Percentiles rank a stretch among this genome's conserved stretches.
These are phyloP conservation scores for Forbesichthys agassizii DNA, from an alignment of 2,113 vertebrate genomes.

Conservation along the genomic window DNA sequence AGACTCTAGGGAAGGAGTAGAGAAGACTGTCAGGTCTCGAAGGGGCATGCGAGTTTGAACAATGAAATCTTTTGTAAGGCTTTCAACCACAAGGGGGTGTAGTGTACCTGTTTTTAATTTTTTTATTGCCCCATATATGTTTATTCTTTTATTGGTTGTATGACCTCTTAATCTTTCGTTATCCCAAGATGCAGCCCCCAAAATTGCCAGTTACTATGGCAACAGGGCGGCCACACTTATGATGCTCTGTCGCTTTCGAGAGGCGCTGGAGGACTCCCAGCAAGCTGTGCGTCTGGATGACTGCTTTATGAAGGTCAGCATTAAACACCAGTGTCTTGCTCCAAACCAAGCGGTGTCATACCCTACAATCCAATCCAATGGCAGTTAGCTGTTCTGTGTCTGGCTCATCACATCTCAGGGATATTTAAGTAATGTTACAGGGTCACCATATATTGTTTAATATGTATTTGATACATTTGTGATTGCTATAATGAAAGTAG, in stretches of 20 bases:
- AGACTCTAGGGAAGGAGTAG: not conserved
- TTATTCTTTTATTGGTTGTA: not conserved
- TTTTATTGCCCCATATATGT: no score
- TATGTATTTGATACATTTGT: not conserved
- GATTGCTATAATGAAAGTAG: no score
- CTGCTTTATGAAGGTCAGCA: slow-evolving; percentile 86
- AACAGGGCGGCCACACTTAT: slow-evolving; percentile 95
- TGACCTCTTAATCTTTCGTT: slow-evolving; percentile 1
- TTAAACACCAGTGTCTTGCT: not conserved
- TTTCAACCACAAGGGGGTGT: no score
- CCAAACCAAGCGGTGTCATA: not conserved
- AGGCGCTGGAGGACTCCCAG: slow-evolving; percentile 91
- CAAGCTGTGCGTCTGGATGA: slow-evolving; percentile 93
- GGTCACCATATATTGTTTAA: not conserved
- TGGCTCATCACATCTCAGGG: not conserved
- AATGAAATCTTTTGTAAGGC: not conserved
- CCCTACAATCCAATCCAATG: no score
- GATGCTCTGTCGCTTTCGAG: slow-evolving; percentile 88
- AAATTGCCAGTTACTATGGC: slow-evolving; percentile 92
- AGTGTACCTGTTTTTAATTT: no score
- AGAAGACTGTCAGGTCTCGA: not conserved
- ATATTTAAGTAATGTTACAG: no score
- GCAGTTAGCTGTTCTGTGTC: no score
- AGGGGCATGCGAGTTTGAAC: not conserved
- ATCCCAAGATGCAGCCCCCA: slow-evolving; percentile 82